phyloP scores from a whole-genome alignment of 2,797 vertebrate genomes.

The Falco rusticolus region DNA sequence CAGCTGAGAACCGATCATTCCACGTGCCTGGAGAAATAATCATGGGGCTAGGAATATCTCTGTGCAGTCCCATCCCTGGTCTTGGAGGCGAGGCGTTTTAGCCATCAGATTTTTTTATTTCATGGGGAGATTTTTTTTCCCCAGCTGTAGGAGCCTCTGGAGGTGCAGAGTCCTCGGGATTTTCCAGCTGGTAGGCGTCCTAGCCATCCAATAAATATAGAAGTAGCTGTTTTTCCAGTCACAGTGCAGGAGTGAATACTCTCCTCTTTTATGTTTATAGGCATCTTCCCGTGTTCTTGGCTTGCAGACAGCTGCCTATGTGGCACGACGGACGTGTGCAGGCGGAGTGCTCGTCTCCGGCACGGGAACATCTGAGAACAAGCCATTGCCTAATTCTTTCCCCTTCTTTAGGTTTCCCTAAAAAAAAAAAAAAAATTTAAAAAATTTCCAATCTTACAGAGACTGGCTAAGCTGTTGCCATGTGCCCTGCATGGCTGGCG shows the following conservation, averaged over 20 bases:
- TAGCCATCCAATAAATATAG: background rate
- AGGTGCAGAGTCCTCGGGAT: background rate
- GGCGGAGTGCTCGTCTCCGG: background rate
- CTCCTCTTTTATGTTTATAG: background rate
- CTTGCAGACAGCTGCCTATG: constrained; percentile 34
- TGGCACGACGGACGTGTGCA: constrained; percentile 8
- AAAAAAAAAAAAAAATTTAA: background rate
- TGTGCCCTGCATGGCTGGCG: background rate
- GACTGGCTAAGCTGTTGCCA: background rate
- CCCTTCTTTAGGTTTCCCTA: background rate
- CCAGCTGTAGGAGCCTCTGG: constrained; percentile 1
- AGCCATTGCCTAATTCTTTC: background rate
- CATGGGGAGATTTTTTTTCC: background rate
- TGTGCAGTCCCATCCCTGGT: background rate
- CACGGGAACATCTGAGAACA: background rate
- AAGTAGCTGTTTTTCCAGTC: constrained; percentile 46
- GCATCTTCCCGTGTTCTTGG: constrained; percentile 4
- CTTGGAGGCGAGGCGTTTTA: background rate
- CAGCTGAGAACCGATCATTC: background rate
- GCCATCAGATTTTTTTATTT: background rate
- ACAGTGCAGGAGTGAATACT: background rate
- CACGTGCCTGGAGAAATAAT: constrained; percentile 24
- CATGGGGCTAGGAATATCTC: background rate
- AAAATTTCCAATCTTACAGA: background rate
- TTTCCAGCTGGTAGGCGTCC: constrained; percentile 24